Percentiles rank a stretch among this genome's conserved stretches.
These are phyloP conservation scores for Aplochiton taeniatus DNA, from an alignment of 2,797 vertebrate genomes.

Conservation along the genomic window DNA sequence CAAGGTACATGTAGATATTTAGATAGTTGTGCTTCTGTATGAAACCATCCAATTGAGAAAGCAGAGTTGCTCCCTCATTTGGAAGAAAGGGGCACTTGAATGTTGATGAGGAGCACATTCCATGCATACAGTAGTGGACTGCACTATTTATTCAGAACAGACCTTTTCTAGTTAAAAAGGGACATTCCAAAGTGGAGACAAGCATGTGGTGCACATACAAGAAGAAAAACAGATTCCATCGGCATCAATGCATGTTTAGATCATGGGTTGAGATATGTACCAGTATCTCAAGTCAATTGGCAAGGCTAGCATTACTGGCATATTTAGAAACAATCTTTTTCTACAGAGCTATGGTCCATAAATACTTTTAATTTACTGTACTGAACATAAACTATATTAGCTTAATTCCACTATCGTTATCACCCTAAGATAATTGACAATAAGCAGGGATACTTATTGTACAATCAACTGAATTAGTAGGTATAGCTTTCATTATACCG, in stretches of 20 bases:
- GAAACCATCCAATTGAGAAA: constrained; percentile 2
- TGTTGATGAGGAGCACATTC: constrained; percentile 25
- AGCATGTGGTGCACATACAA: constrained; percentile 51
- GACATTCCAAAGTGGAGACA: constrained; percentile 34
- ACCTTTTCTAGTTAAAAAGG: constrained; percentile 39
- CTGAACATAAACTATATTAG: no score
- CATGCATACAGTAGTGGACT: constrained; percentile 30
- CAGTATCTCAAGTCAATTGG: constrained; percentile 44
- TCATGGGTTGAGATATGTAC: constrained; percentile 55
- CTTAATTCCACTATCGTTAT: no score
- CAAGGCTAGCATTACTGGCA: no score
- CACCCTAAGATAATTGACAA: no score
- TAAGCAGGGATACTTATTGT: no score
- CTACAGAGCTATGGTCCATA: no score
- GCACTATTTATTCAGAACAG: constrained; percentile 30
- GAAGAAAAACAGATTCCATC: constrained; percentile 29
- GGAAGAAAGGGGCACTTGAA: constrained; percentile 7
- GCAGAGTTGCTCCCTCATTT: constrained; percentile 2
- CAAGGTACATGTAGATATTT: neutral
- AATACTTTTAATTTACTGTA: no score
- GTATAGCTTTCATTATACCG: no score
- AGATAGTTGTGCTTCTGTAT: neutral
- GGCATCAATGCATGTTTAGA: constrained; percentile 62
- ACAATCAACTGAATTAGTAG: no score
- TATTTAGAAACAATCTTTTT: no score